phyloP scores from a whole-genome alignment of 2,888 invertebrate species.

The Creontiades dilutus region DNA sequence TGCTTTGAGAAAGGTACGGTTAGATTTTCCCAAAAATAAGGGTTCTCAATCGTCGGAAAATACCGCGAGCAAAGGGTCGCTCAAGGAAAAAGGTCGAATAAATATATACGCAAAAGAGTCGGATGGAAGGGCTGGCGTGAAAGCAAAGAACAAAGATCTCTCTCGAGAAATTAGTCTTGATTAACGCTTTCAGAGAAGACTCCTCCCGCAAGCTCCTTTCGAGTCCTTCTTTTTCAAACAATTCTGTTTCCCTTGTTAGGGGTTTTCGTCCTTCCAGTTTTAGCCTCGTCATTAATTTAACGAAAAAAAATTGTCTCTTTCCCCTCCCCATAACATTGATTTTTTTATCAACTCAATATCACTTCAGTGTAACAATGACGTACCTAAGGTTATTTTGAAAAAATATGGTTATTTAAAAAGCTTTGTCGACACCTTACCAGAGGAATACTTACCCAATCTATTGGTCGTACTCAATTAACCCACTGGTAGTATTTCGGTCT shows the following conservation, averaged over 20 bases:
- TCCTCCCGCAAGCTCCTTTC: neutral
- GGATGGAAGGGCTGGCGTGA: neutral
- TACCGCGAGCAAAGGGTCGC: too few species aligned
- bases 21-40: too few species aligned
- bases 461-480: too few species aligned
- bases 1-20: too few species aligned
- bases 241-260: constrained; percentile 40
- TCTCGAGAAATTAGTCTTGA: constrained; percentile 39
- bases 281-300: neutral
- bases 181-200: constrained; percentile 12
- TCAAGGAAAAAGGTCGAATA: neutral
- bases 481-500: too few species aligned
- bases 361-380: too few species aligned
- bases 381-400: too few species aligned
- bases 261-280: constrained; percentile 23
- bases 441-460: too few species aligned
- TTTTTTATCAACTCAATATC: neutral
- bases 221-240: constrained; percentile 18
- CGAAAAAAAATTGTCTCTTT: neutral
- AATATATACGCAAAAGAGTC: constrained; percentile 28
- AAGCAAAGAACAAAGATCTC: constrained; percentile 35
- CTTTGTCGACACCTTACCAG: too few species aligned
- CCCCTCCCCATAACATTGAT: neutral
- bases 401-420: too few species aligned
- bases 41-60: too few species aligned